Percentiles rank a stretch among this genome's conserved stretches.
Evolutionary conservation across 2,888 invertebrate species (phyloP).

Genomic region (Bembecia ichneumoniformis): DNA sequence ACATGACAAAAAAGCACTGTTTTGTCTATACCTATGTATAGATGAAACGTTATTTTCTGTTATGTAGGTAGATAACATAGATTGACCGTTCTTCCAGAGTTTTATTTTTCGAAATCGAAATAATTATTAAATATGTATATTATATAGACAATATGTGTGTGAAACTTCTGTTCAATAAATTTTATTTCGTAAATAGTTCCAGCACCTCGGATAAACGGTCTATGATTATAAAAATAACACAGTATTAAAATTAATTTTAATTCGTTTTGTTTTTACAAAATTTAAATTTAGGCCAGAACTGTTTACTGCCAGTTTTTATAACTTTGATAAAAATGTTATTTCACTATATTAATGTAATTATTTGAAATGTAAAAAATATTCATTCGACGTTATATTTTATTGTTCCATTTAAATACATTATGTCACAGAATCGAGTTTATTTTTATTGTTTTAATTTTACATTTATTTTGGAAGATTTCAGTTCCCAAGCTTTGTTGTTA

Average conservation of each 20-base stretch:
- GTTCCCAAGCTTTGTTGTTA: conserved; percentile 29
- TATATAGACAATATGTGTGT: no score
- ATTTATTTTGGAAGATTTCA: conserved; percentile 71
- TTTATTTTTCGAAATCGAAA: no score
- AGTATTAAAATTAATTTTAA: not conserved
- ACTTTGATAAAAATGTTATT: conserved; percentile 1
- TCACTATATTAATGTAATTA: conserved; percentile 7
- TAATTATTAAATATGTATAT: no score
- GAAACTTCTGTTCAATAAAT: no score
- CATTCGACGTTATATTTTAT: conserved; percentile 56
- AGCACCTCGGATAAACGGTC: no score
- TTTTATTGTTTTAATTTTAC: conserved; percentile 34
- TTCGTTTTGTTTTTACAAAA: not conserved
- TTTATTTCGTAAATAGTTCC: no score
- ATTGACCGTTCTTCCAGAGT: no score
- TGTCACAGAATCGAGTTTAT: conserved; percentile 45
- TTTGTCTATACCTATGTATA: no score
- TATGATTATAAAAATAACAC: not conserved
- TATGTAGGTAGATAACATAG: no score
- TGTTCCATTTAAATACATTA: conserved; percentile 61
- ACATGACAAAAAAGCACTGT: no score
- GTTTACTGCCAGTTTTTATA: conserved; percentile 47
- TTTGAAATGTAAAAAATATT: conserved; percentile 37
- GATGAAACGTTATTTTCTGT: no score
- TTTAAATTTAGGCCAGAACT: not conserved